These are phyloP conservation scores for Clarias platycephalus DNA, from an alignment of 2,797 vertebrate species.

Conservation along the genomic window DNA sequence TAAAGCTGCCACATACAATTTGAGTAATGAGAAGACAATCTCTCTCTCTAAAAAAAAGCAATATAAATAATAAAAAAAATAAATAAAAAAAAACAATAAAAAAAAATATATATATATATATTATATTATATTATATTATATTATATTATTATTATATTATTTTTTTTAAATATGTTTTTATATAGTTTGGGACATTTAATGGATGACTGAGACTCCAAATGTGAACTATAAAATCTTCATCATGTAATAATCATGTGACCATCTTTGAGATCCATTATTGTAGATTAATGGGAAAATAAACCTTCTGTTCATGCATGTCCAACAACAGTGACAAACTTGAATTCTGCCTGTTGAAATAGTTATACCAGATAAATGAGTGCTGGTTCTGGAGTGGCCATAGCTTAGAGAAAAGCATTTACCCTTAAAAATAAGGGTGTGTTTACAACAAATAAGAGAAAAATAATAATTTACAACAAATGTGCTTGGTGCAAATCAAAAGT, in stretches of 20 bases:
- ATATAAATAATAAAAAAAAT: too few species aligned
- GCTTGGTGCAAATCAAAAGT: slow-evolving; percentile 8
- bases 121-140: too few species aligned
- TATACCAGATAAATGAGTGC: neutral
- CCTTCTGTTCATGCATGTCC: neutral
- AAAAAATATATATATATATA: too few species aligned
- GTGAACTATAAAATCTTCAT: neutral
- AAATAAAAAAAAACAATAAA: too few species aligned
- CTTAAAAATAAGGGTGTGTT: neutral
- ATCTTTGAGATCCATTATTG: neutral
- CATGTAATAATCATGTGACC: too few species aligned
- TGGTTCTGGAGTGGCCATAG: neutral
- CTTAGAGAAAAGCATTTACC: neutral
- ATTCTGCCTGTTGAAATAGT: neutral
- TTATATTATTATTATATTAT: too few species aligned
- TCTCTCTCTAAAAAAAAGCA: too few species aligned
- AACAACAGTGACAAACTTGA: neutral
- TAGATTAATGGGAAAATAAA: too few species aligned
- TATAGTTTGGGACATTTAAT: neutral
- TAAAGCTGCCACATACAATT: neutral
- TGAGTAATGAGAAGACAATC: too few species aligned
- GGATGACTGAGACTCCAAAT: neutral
- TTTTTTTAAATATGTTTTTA: too few species aligned
- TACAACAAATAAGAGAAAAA: slow-evolving; percentile 9
- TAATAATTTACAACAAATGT: slow-evolving; percentile 22